phyloP scores from a whole-genome alignment of 1,140 invertebrate species.

The Bombus sylvicola region DNA sequence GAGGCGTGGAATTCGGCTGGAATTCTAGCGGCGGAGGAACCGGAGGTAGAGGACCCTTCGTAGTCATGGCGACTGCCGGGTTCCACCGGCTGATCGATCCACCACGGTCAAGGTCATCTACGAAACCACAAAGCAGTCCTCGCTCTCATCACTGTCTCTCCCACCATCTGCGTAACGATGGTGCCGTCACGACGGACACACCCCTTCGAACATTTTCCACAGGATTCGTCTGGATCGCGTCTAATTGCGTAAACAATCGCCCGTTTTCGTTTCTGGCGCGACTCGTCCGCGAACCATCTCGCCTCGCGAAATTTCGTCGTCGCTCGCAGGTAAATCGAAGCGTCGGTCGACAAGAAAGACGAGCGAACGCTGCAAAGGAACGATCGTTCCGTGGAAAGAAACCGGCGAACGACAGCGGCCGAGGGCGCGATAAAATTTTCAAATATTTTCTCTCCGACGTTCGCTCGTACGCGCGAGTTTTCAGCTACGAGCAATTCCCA shows the following conservation, averaged over 20 bases:
- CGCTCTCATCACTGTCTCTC: background rate
- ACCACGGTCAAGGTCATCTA: constrained; percentile 81
- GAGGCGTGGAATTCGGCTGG: constrained; percentile 54
- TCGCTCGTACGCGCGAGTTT: too few relatives aligned
- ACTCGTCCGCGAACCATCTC: background rate
- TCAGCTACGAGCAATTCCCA: too few relatives aligned
- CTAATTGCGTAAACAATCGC: constrained; percentile 43
- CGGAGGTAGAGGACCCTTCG: constrained; percentile 73
- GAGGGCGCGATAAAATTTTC: too few relatives aligned
- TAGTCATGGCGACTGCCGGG: constrained; percentile 82
- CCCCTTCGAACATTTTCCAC: constrained; percentile 45
- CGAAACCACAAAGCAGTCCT: constrained; percentile 60
- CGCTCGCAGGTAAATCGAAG: too few relatives aligned
- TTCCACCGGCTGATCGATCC: constrained; percentile 78
- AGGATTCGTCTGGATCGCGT: constrained; percentile 43
- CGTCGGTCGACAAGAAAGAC: too few relatives aligned
- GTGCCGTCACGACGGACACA: constrained; percentile 44
- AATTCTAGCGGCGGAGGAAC: constrained; percentile 61
- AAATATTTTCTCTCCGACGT: too few relatives aligned
- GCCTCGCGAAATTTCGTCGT: background rate
- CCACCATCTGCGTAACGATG: too few relatives aligned
- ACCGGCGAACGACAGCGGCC: fast-evolving
- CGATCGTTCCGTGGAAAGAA: background rate
- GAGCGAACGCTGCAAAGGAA: too few relatives aligned
- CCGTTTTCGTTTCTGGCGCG: background rate